Evolutionary conservation across 1,140 invertebrate genomes (phyloP).

Genomic region (Ceratosolen fusciceps): DNA sequence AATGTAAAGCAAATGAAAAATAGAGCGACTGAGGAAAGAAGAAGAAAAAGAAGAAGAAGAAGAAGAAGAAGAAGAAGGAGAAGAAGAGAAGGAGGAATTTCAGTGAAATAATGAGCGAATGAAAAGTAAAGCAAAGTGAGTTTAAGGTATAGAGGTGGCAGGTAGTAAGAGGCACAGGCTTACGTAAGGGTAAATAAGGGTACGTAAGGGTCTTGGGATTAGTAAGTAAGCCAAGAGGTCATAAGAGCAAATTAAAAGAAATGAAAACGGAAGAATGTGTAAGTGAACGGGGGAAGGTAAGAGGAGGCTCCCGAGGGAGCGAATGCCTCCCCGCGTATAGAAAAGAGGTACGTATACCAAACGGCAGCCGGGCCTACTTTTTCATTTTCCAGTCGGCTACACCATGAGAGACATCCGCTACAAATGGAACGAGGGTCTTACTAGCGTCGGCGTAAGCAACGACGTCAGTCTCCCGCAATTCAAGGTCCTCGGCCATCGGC

Average conservation of each 20-base stretch:
- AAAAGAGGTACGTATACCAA: conserved; percentile 75
- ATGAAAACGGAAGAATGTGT: neutral
- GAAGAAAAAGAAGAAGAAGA: no score
- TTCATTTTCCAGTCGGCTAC: conserved; percentile 91
- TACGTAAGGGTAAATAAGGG: neutral
- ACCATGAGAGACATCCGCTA: conserved; percentile 97
- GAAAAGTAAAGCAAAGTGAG: neutral
- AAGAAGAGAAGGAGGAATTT: conserved; percentile 38
- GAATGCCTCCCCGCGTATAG: conserved; percentile 53
- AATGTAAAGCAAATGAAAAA: neutral
- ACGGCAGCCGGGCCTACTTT: conserved; percentile 76
- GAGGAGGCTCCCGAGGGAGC: conserved; percentile 68
- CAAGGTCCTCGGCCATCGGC: conserved; percentile 91
- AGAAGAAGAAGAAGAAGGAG: neutral
- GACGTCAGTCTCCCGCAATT: conserved; percentile 96
- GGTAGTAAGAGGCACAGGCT: neutral
- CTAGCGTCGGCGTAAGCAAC: conserved; percentile 91
- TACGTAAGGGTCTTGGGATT: neutral
- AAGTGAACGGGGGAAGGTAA: conserved; percentile 60
- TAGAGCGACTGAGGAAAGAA: no score
- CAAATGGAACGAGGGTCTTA: conserved; percentile 94
- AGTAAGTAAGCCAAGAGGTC: neutral
- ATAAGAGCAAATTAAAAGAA: neutral
- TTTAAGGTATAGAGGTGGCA: neutral
- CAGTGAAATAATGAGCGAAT: neutral